Evolutionary conservation across 2,113 vertebrate genomes (phyloP).

Genomic region (Carassius gibelio): DNA sequence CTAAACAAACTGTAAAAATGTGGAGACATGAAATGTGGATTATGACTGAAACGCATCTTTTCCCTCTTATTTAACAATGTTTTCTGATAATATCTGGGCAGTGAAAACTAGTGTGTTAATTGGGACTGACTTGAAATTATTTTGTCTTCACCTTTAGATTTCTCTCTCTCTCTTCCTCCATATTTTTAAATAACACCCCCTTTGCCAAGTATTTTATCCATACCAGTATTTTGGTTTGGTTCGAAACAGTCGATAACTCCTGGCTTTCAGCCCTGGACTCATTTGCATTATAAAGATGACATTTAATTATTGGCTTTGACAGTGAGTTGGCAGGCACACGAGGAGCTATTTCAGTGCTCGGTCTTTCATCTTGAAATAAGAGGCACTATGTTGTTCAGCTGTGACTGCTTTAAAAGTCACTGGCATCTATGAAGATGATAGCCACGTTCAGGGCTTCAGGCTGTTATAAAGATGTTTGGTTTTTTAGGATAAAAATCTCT

Average conservation of each 20-base stretch:
- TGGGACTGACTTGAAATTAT: background rate
- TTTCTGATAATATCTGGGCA: background rate
- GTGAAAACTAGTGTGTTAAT: background rate
- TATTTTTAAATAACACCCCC: background rate
- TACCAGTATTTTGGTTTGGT: conserved; percentile 12
- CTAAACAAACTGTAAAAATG: background rate
- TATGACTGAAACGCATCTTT: background rate
- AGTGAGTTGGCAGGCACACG: conserved; percentile 40
- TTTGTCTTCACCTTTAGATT: background rate
- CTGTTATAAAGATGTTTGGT: background rate
- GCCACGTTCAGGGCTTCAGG: conserved; percentile 25
- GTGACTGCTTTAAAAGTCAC: conserved; percentile 37
- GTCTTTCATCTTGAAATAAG: conserved; percentile 45
- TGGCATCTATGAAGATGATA: conserved; percentile 38
- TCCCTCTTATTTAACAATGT: background rate
- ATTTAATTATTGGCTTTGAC: conserved; percentile 57
- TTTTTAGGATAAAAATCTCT: background rate
- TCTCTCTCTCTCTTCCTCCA: conserved; percentile 6
- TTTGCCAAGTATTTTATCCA: background rate
- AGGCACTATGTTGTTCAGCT: conserved; percentile 31
- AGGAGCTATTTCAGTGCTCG: conserved; percentile 30
- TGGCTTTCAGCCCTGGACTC: conserved; percentile 41
- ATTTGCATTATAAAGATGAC: conserved; percentile 58
- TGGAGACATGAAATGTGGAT: background rate
- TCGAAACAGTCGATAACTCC: conserved; percentile 28